phyloP scores from a whole-genome alignment of 2,888 invertebrate species.

The Rhamnusium bicolor region DNA sequence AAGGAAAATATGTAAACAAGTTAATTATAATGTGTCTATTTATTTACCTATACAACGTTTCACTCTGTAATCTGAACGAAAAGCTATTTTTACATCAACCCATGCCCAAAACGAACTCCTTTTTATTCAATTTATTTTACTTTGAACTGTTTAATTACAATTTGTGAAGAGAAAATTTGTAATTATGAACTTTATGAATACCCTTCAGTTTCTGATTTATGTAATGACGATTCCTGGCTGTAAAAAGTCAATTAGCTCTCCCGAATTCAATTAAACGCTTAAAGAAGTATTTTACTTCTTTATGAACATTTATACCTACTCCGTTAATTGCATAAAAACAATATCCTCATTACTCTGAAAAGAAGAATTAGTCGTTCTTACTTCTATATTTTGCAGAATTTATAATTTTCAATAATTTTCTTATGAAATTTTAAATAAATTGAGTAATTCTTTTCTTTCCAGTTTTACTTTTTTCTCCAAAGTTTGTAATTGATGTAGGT shows the following conservation, averaged over 20 bases:
- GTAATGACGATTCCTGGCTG: slow-evolving; percentile 50
- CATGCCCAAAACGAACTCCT: background rate
- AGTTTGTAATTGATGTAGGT: slow-evolving; percentile 2
- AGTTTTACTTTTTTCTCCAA: background rate
- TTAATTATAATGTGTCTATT: background rate
- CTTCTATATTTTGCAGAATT: slow-evolving; percentile 1
- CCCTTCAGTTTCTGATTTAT: slow-evolving; percentile 32
- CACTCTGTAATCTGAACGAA: background rate
- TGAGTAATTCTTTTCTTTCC: slow-evolving; percentile 25
- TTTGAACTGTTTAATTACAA: slow-evolving; percentile 20
- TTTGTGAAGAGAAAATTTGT: slow-evolving; percentile 12
- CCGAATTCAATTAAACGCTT: slow-evolving; percentile 55
- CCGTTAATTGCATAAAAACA: slow-evolving; percentile 59
- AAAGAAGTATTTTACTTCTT: slow-evolving; percentile 55
- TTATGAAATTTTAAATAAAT: slow-evolving; percentile 26
- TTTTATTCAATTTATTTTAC: slow-evolving; percentile 2
- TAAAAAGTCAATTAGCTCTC: slow-evolving; percentile 56
- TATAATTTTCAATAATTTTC: slow-evolving; percentile 16
- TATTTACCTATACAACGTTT: background rate
- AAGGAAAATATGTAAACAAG: background rate
- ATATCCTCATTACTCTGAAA: slow-evolving; percentile 53
- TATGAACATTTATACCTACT: slow-evolving; percentile 53
- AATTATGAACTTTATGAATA: slow-evolving; percentile 27
- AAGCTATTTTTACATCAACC: background rate
- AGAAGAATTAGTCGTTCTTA: slow-evolving; percentile 32